A percentile compares a stretch with the other conserved stretches of the same genome.
Evolutionary conservation across 2,797 vertebrate genomes (phyloP).

Genomic region (Brotula barbata): DNA sequence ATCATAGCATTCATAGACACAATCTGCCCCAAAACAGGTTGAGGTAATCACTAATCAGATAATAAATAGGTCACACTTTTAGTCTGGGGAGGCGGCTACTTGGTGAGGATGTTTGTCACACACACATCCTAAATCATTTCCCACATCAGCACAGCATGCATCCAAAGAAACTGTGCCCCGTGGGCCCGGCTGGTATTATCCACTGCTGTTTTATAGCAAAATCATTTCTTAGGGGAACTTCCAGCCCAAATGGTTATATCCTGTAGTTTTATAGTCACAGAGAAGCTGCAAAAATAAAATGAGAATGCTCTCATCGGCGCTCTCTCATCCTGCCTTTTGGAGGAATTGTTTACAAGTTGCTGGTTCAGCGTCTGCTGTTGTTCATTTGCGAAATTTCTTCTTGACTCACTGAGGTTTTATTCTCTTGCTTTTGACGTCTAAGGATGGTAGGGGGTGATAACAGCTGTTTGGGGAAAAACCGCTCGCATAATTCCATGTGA

Average conservation of each 20-base stretch:
- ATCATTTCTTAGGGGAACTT: slow-evolving; percentile 68
- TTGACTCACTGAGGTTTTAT: too few relatives aligned
- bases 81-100: slow-evolving; percentile 42
- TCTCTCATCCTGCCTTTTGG: slow-evolving; percentile 37
- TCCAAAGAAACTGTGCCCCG: slow-evolving; percentile 52
- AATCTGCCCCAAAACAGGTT: slow-evolving; percentile 24
- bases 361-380: slow-evolving; percentile 17
- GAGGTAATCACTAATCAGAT: slow-evolving; percentile 43
- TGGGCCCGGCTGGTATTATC: slow-evolving; percentile 54
- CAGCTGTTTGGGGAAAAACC: too few relatives aligned
- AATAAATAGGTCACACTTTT: slow-evolving; percentile 61
- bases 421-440: too few relatives aligned
- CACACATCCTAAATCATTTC: slow-evolving; percentile 65
- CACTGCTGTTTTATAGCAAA: slow-evolving; percentile 68
- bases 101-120: slow-evolving; percentile 47
- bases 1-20: slow-evolving; percentile 20
- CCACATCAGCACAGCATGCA: slow-evolving; percentile 58
- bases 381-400: not conserved
- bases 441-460: too few relatives aligned
- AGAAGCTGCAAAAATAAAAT: slow-evolving; percentile 62
- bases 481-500: too few relatives aligned
- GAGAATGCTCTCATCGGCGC: slow-evolving; percentile 45
- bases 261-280: slow-evolving; percentile 61
- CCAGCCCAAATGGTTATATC: slow-evolving; percentile 55
- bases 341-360: slow-evolving; percentile 49